A percentile compares a stretch with the other conserved stretches of the same genome.
These are phyloP conservation scores for Cyanoramphus novaezelandiae DNA, from an alignment of 2,113 vertebrate genomes.

Conservation along the genomic window DNA sequence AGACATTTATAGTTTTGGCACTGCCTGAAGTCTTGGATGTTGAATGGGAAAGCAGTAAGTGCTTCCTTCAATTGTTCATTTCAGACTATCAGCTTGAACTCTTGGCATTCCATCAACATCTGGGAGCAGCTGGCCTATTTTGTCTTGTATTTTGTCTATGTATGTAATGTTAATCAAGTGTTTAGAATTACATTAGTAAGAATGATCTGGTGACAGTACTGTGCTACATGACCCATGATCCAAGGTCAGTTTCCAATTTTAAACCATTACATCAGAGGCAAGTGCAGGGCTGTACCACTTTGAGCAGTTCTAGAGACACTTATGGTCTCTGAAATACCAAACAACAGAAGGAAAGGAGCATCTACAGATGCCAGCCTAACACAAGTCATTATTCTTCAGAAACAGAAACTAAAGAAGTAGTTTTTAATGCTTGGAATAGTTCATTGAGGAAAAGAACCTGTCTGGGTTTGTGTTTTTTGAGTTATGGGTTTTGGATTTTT, in stretches of 20 bases:
- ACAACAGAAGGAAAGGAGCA: neutral
- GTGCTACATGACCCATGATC: neutral
- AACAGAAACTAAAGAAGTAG: neutral
- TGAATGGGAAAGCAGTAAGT: neutral
- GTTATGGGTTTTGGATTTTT: neutral
- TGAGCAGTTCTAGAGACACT: neutral
- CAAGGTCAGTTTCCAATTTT: neutral
- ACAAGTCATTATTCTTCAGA: neutral
- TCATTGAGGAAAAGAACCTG: neutral
- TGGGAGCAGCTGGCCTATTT: neutral
- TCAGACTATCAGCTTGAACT: neutral
- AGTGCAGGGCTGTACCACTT: neutral
- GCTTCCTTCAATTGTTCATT: neutral
- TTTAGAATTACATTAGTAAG: neutral
- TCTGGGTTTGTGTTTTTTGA: no score
- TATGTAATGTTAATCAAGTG: neutral
- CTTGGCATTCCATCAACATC: neutral
- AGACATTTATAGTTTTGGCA: constrained; percentile 17
- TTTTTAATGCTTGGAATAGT: neutral
- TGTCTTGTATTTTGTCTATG: neutral
- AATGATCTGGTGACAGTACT: neutral
- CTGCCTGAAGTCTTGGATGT: neutral
- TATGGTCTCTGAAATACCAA: neutral
- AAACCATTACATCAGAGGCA: neutral
- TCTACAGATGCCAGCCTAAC: neutral